Conservation (phyloP, 2,888 invertebrate genomes). For the Incurvaria masculella region DNA sequence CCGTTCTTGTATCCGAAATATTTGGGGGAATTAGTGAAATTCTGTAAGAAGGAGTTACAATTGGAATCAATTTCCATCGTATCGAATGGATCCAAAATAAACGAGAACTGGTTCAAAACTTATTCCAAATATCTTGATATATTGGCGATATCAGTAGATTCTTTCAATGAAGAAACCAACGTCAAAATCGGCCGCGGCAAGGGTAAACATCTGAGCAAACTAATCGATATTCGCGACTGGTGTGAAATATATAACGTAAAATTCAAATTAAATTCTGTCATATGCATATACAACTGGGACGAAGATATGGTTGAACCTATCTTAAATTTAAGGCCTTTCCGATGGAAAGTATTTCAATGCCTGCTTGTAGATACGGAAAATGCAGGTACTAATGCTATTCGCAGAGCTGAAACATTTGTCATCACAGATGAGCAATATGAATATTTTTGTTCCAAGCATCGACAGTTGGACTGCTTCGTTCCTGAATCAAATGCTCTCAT, state of each 20-base stretch:
- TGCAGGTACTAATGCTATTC: slow-evolving; percentile 3
- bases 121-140: slow-evolving; percentile 5
- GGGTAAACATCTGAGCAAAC: slow-evolving; percentile 5
- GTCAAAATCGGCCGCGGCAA: slow-evolving; percentile 8
- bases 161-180: slow-evolving; percentile 7
- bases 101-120: neutral
- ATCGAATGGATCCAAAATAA: slow-evolving; percentile 6
- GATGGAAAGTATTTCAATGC: slow-evolving; percentile 10
- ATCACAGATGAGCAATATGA: slow-evolving; percentile 4
- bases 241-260: slow-evolving; percentile 7
- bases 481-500: slow-evolving; percentile 8
- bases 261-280: slow-evolving; percentile 8
- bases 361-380: slow-evolving; percentile 7
- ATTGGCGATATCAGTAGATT: slow-evolving; percentile 7
- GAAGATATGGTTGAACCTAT: slow-evolving; percentile 8
- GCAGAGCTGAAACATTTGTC: neutral
- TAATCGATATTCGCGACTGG: slow-evolving; percentile 5
- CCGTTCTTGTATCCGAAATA: slow-evolving; percentile 8
- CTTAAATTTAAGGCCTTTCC: slow-evolving; percentile 5
- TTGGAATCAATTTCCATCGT: slow-evolving; percentile 8
- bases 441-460: slow-evolving; percentile 7
- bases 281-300: slow-evolving; percentile 9
- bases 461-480: slow-evolving; percentile 6
- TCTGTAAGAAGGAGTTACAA: slow-evolving; percentile 5
- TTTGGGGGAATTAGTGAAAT: slow-evolving; percentile 7